These are phyloP conservation scores for Ceriagrion tenellum DNA, from an alignment of 2,888 invertebrate species.

Conservation along the genomic window DNA sequence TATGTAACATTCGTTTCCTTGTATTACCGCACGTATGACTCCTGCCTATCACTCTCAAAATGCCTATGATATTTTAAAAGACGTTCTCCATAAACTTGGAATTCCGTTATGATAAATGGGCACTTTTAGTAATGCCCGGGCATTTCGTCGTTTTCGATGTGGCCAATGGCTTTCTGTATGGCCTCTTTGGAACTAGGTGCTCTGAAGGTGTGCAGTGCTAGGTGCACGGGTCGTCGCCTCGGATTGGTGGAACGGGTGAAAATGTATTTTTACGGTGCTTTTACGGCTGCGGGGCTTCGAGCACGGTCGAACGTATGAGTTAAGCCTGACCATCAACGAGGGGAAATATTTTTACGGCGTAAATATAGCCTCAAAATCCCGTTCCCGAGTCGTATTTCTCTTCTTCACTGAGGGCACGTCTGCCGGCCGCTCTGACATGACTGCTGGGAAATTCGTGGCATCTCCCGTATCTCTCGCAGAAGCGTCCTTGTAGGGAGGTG, in stretches of 20 bases:
- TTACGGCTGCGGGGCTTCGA: conserved; percentile 24
- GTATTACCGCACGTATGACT: too few species aligned
- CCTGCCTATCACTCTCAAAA: too few species aligned
- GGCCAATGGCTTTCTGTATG: background rate
- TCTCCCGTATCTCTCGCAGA: background rate
- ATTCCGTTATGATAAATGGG: background rate
- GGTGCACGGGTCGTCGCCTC: background rate
- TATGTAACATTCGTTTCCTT: too few species aligned
- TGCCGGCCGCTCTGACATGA: background rate
- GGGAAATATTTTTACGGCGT: conserved; percentile 5
- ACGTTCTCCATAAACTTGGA: background rate
- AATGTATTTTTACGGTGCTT: conserved; percentile 11
- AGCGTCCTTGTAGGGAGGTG: background rate
- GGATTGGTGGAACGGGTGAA: background rate
- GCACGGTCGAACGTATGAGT: background rate
- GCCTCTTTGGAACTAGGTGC: background rate
- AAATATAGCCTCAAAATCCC: background rate
- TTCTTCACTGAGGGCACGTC: background rate
- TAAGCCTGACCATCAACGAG: conserved; percentile 21
- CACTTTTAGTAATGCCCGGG: background rate
- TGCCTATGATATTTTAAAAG: too few species aligned
- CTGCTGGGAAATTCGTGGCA: background rate
- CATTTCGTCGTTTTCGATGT: background rate
- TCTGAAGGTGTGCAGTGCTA: background rate
- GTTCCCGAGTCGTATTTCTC: background rate